phyloP scores from a whole-genome alignment of 2,888 invertebrate species.

The Calameuta filiformis region DNA sequence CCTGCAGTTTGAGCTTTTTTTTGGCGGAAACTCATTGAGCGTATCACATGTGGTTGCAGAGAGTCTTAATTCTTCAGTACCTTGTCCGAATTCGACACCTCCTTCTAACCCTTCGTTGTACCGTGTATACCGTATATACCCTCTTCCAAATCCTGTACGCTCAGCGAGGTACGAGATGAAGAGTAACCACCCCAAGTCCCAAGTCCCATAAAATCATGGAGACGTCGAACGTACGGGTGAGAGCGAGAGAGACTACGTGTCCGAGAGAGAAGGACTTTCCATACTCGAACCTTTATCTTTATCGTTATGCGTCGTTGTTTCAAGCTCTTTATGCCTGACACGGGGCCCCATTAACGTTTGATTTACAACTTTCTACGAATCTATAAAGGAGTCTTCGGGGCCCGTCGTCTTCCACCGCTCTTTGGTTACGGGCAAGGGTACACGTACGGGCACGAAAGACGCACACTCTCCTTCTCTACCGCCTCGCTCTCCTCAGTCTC shows the following conservation, averaged over 20 bases:
- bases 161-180: not conserved
- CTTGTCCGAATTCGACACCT: not conserved
- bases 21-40: not conserved
- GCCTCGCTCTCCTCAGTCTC: not conserved
- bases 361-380: slow-evolving; percentile 65
- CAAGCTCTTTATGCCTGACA: slow-evolving; percentile 62
- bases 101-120: not conserved
- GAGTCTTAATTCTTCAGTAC: not conserved
- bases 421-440: not conserved
- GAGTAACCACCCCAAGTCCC: not conserved
- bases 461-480: not conserved
- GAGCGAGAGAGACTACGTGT: not conserved
- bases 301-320: slow-evolving; percentile 64
- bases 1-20: not conserved
- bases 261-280: not conserved
- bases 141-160: not conserved
- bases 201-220: not conserved
- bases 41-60: not conserved
- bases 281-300: slow-evolving; percentile 55
- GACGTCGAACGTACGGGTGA: not conserved
- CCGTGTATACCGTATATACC: not conserved
- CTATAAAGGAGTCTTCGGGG: slow-evolving; percentile 58
- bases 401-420: slow-evolving; percentile 9
- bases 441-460: not conserved
- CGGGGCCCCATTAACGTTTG: slow-evolving; percentile 63